Percentiles rank a stretch among this genome's conserved stretches.
Conservation (phyloP, 2,797 vertebrate genomes). For the Lutjanus campechanus region DNA sequence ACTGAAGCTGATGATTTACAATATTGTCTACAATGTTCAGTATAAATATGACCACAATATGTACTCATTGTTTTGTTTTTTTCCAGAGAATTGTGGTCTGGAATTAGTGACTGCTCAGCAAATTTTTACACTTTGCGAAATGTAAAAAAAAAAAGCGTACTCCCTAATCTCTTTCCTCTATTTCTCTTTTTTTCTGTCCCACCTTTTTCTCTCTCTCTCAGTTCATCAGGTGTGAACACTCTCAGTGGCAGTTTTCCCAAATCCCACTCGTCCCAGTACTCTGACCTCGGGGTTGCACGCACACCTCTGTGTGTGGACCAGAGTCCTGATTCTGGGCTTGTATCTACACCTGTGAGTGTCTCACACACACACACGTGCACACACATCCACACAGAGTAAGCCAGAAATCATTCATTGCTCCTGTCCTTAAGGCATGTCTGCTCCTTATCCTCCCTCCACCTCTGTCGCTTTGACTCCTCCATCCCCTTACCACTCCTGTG, state of each 20-base stretch:
- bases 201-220: constrained; percentile 57
- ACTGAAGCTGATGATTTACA: too few species aligned
- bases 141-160: too few species aligned
- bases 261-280: constrained; percentile 83
- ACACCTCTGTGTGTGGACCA: constrained; percentile 75
- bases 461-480: constrained; percentile 3
- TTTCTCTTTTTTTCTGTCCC: neutral
- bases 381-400: constrained; percentile 3
- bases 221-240: constrained; percentile 91
- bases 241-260: constrained; percentile 84
- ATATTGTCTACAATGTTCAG: too few species aligned
- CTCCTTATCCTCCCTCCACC: neutral
- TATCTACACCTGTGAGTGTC: constrained; percentile 88
- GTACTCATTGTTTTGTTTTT: too few species aligned
- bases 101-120: too few species aligned
- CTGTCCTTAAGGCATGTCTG: constrained; percentile 1
- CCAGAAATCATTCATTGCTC: constrained; percentile 2
- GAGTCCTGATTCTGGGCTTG: constrained; percentile 86
- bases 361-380: neutral
- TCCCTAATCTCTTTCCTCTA: too few species aligned
- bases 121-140: too few species aligned
- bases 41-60: too few species aligned
- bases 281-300: constrained; percentile 75
- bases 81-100: too few species aligned
- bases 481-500: constrained; percentile 1